phyloP scores from a whole-genome alignment of 1,140 invertebrate genomes.

The Andrena cerasifolii region DNA sequence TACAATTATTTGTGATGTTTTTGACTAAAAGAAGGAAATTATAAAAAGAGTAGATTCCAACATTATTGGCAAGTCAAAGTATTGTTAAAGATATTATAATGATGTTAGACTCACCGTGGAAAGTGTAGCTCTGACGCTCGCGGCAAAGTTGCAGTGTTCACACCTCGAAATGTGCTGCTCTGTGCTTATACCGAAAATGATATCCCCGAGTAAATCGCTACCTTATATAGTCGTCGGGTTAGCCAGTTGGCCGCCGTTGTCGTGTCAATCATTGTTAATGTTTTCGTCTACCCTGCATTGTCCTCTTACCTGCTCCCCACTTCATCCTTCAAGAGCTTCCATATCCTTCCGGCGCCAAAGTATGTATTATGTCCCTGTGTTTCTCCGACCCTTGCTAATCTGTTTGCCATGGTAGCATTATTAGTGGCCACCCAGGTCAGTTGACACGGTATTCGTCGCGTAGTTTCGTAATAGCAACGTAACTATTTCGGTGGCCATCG shows the following conservation, averaged over 20 bases:
- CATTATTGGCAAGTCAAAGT: too few relatives aligned
- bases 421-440: background rate
- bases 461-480: background rate
- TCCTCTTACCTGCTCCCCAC: slow-evolving; percentile 1
- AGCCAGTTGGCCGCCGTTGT: background rate
- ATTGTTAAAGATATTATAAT: background rate
- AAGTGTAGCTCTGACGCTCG: background rate
- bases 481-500: too few relatives aligned
- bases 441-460: background rate
- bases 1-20: too few relatives aligned
- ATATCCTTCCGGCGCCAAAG: too few relatives aligned
- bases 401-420: background rate
- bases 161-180: background rate
- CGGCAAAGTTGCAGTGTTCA: too few relatives aligned
- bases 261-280: background rate
- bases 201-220: background rate
- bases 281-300: background rate
- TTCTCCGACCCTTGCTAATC: background rate
- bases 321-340: too few relatives aligned
- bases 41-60: too few relatives aligned
- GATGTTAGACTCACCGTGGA: slow-evolving; percentile 1
- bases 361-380: background rate
- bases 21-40: too few relatives aligned
- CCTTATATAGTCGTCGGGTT: slow-evolving; percentile 8
- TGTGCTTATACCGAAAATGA: slow-evolving; percentile 2